Conservation (phyloP, 2,888 invertebrate genomes). For the Drosophila fungiperda region DNA sequence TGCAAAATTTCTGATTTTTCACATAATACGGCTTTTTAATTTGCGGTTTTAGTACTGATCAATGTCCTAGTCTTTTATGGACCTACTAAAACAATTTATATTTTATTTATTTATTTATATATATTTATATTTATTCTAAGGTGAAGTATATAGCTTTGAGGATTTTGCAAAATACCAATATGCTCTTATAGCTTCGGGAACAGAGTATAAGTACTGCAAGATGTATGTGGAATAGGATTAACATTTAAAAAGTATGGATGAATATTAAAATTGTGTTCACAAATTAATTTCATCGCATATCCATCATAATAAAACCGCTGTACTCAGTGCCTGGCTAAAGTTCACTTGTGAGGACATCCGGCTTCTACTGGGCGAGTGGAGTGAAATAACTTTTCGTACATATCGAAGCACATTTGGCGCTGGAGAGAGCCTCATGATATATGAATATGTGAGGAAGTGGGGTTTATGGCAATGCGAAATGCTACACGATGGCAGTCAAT, state of each 20-base stretch:
- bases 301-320: slow-evolving; percentile 19
- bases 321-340: slow-evolving; percentile 25
- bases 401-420: slow-evolving; percentile 50
- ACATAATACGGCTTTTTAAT: not conserved
- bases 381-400: slow-evolving; percentile 47
- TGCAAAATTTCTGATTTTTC: not conserved
- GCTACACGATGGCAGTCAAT: slow-evolving; percentile 63
- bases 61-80: not conserved
- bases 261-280: not conserved
- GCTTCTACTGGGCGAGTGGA: slow-evolving; percentile 24
- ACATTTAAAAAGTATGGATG: not conserved
- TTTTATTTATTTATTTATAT: too few species aligned
- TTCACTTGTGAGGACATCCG: slow-evolving; percentile 35
- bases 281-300: not conserved
- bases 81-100: too few species aligned
- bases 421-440: slow-evolving; percentile 27
- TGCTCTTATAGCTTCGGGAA: not conserved
- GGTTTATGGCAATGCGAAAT: slow-evolving; percentile 28
- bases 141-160: too few species aligned
- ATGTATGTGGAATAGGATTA: not conserved
- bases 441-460: slow-evolving; percentile 54
- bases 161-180: not conserved
- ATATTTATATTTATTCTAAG: too few species aligned
- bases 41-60: not conserved
- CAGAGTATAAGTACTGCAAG: not conserved